Evolutionary conservation across 2,888 invertebrate species (phyloP), one percentile per base, ranked within the genome.

Genomic region (Phortica okadai): DNA sequence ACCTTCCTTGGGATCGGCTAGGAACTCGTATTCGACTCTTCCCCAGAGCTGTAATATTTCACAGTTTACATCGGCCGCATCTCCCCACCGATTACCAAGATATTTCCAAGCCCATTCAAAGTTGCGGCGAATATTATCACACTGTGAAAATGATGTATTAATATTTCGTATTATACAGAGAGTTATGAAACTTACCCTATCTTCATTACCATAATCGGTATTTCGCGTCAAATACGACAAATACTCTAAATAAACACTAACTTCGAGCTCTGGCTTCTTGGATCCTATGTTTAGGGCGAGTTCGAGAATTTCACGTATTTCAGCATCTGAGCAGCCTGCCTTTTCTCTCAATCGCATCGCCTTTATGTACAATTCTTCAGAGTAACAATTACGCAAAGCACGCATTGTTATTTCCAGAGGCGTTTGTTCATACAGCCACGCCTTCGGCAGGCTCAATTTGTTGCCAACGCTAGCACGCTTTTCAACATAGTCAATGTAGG

Each of bases 31-130:
- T 56, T 72, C 70, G 45, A 56, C 54, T 33, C 11, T 72, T 25
- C 70, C 70, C 70, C 70, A 72, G 14, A 72, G 56, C 41, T 72
- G 70, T 56, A 72, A 33, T 54, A 72, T 72, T n/a, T 72, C 70
- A 72, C 54, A 72, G 1, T 33, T 50, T 16, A 54, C 11, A 72
- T 72, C 70, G 1, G 70, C 70, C 33, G 33, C 11, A 14, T 14
- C 70, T 14, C 70, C 70, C 70, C 70, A 72, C 3, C 54, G 54
- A 33, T 54, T 33, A 21, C 70, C 54, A n/a, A 72, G 33, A 33
- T 54, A 72, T 10, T 33, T 56, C 70, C 70, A 72, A 11, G 70
- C 70, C 54, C 70, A 72, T 11, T 72, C 70, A 54, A 72, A 72
- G 33, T 72, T 72, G 14, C 45, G 44, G 11, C 70, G 70, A 7